phyloP scores from a whole-genome alignment of 1,140 invertebrate species.

The Lucilia cuprina region DNA sequence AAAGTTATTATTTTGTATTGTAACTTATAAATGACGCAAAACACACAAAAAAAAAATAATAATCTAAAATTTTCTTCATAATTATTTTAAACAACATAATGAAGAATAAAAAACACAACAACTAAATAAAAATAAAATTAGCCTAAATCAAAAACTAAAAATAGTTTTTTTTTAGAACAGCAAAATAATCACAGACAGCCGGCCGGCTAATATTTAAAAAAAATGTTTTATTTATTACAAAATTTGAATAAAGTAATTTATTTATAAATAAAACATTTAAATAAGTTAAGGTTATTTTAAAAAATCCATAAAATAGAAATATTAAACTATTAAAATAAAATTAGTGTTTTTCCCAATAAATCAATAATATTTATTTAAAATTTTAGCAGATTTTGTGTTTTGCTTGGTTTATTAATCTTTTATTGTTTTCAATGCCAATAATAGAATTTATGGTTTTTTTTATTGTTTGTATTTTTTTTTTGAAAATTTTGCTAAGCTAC shows the following conservation, averaged over 20 bases:
- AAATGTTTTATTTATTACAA: background rate
- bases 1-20: background rate
- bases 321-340: too few relatives aligned
- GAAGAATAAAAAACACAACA: background rate
- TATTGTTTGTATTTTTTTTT: too few relatives aligned
- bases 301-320: too few relatives aligned
- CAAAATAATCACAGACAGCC: background rate
- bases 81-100: background rate
- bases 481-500: too few relatives aligned
- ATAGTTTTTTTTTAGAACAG: background rate
- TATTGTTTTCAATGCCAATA: constrained; percentile 11
- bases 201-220: background rate
- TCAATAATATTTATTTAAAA: too few relatives aligned
- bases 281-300: too few relatives aligned
- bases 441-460: too few relatives aligned
- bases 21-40: background rate
- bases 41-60: background rate
- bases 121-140: background rate
- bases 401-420: background rate
- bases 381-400: too few relatives aligned
- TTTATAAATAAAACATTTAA: too few relatives aligned
- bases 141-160: background rate
- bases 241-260: too few relatives aligned
- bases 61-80: background rate
- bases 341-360: too few relatives aligned